phyloP scores from a whole-genome alignment of 2,888 invertebrate genomes.

The Hirtodrosophila confusa region DNA sequence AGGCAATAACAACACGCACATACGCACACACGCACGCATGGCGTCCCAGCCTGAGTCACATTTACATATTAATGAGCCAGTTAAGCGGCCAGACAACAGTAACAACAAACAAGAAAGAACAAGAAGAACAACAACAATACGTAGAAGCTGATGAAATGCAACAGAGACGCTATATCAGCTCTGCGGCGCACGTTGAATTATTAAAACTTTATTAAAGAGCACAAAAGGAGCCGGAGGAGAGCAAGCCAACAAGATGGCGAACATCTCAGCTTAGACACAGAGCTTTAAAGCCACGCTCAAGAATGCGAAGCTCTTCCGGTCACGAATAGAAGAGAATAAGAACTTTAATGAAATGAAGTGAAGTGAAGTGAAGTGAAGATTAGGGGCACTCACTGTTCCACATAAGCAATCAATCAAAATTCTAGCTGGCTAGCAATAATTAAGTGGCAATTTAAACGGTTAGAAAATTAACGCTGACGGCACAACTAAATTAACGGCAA shows the following conservation, averaged over 20 bases:
- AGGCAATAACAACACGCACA: conserved; percentile 10
- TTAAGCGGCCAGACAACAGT: conserved; percentile 28
- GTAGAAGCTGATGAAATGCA: conserved; percentile 60
- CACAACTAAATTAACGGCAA: background rate
- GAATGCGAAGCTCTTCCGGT: conserved; percentile 59
- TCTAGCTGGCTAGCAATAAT: background rate
- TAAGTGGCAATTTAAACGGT: conserved; percentile 5
- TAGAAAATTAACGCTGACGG: conserved; percentile 2
- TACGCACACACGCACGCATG: background rate
- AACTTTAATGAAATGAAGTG: background rate
- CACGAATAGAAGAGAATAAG: conserved; percentile 25
- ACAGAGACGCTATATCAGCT: conserved; percentile 40
- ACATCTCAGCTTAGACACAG: conserved; percentile 9
- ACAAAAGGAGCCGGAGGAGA: conserved; percentile 35
- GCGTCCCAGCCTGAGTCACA: conserved; percentile 44
- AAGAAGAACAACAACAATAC: conserved; percentile 17
- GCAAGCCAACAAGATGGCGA: conserved; percentile 20
- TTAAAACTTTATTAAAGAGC: conserved; percentile 56
- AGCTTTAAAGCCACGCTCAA: conserved; percentile 37
- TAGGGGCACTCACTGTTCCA: conserved; percentile 7
- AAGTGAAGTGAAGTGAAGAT: too few relatives aligned
- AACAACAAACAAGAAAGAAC: conserved; percentile 11
- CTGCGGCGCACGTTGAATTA: conserved; percentile 46
- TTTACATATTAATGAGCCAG: conserved; percentile 67
- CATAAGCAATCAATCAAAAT: conserved; percentile 10